A percentile compares a stretch with the other conserved stretches of the same genome.
phyloP scores from a whole-genome alignment of 1,140 invertebrate species.

The Magallana ariakensis region DNA sequence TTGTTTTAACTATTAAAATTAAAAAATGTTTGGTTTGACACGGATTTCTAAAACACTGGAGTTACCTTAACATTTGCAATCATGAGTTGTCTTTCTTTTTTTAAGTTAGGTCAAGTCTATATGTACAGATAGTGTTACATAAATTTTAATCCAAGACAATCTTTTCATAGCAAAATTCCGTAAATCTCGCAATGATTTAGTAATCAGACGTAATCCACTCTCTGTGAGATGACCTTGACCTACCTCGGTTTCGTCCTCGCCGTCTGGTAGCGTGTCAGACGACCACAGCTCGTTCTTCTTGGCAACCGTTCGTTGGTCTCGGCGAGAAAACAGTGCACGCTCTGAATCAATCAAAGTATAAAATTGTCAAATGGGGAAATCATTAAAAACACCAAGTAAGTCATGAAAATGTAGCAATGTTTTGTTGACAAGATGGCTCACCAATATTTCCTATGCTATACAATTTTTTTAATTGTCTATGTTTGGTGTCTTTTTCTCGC shows the following conservation, averaged over 20 bases:
- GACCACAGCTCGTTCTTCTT: constrained; percentile 58
- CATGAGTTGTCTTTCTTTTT: too few species aligned
- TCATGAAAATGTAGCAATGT: neutral
- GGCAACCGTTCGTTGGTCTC: constrained; percentile 59
- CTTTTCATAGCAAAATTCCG: too few species aligned
- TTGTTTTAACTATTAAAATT: too few species aligned
- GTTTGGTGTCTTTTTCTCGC: constrained; percentile 56
- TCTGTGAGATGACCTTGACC: too few species aligned
- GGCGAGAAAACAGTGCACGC: constrained; percentile 60
- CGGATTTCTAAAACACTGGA: too few species aligned
- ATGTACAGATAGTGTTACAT: too few species aligned
- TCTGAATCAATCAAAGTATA: constrained; percentile 45
- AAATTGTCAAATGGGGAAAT: constrained; percentile 2
- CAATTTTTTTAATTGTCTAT: constrained; percentile 50
- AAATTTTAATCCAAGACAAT: too few species aligned
- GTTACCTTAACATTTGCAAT: too few species aligned
- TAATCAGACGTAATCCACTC: too few species aligned
- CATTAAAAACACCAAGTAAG: neutral
- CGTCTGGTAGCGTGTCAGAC: constrained; percentile 50
- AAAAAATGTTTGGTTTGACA: too few species aligned
- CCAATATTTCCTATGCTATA: constrained; percentile 64
- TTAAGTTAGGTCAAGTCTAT: too few species aligned
- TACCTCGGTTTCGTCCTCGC: constrained; percentile 53
- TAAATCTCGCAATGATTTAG: too few species aligned
- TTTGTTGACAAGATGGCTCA: neutral